These are phyloP conservation scores for Caligus rogercresseyi DNA, from an alignment of 1,140 invertebrate genomes.

Conservation along the genomic window DNA sequence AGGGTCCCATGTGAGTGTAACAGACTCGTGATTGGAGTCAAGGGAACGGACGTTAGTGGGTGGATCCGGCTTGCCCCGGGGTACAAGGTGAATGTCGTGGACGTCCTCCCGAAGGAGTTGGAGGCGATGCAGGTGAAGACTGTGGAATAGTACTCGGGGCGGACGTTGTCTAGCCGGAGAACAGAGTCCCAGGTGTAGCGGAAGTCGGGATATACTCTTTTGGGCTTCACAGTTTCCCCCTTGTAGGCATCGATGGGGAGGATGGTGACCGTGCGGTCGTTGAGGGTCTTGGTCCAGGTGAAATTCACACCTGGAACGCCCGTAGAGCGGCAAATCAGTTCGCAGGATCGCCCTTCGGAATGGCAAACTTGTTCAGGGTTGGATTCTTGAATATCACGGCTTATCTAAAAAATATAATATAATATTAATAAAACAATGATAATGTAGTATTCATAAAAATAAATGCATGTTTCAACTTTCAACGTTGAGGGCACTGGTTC, in stretches of 20 bases:
- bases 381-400: neutral
- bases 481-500: too few species aligned
- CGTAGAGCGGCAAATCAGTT: slow-evolving; percentile 1
- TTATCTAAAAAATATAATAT: slow-evolving; percentile 4
- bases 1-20: neutral
- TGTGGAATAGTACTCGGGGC: slow-evolving; percentile 4
- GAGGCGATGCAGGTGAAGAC: slow-evolving; percentile 4
- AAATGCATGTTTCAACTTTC: too few species aligned
- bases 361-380: slow-evolving; percentile 1
- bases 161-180: slow-evolving; percentile 1
- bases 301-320: neutral
- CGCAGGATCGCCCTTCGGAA: neutral
- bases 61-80: neutral
- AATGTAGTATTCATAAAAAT: too few species aligned
- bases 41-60: neutral
- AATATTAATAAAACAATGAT: too few species aligned
- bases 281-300: neutral
- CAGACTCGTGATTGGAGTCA: neutral
- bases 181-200: neutral
- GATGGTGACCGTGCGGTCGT: neutral
- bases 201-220: neutral
- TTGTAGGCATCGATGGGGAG: neutral
- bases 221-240: neutral
- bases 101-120: neutral
- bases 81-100: neutral